These are phyloP conservation scores for Rugalucina vietnamica DNA, from an alignment of 2,888 invertebrate species.

Conservation along the genomic window DNA sequence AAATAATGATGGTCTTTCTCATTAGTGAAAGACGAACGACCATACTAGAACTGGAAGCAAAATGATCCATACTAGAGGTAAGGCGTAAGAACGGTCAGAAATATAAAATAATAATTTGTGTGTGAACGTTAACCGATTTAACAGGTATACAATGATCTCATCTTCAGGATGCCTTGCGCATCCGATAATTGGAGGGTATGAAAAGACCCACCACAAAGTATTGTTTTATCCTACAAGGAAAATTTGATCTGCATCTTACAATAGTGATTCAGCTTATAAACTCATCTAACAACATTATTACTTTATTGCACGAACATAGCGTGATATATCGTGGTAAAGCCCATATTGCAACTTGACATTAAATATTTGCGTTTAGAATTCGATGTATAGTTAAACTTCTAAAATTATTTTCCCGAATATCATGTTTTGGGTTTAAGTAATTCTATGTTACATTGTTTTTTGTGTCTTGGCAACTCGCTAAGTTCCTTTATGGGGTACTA, in stretches of 20 bases:
- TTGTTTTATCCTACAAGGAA: constrained; percentile 46
- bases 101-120: too few relatives aligned
- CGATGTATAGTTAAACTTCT: constrained; percentile 32
- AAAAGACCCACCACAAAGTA: constrained; percentile 58
- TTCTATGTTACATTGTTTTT: not conserved
- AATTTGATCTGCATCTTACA: constrained; percentile 58
- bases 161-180: too few relatives aligned
- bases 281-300: constrained; percentile 44
- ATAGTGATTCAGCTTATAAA: constrained; percentile 51
- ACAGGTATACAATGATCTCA: too few relatives aligned
- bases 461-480: constrained; percentile 41
- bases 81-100: too few relatives aligned
- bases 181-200: constrained; percentile 62
- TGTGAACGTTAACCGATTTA: too few relatives aligned
- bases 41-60: too few relatives aligned
- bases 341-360: constrained; percentile 45
- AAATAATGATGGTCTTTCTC: too few relatives aligned
- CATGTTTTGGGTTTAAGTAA: not conserved
- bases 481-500: constrained; percentile 4
- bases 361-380: constrained; percentile 31
- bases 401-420: not conserved
- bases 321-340: constrained; percentile 46
- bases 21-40: too few relatives aligned
- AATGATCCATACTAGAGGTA: too few relatives aligned
- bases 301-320: constrained; percentile 47